Conservation (phyloP, 1,140 invertebrate species). For the roundworm (Caenorhabditis elegans) region DNA sequence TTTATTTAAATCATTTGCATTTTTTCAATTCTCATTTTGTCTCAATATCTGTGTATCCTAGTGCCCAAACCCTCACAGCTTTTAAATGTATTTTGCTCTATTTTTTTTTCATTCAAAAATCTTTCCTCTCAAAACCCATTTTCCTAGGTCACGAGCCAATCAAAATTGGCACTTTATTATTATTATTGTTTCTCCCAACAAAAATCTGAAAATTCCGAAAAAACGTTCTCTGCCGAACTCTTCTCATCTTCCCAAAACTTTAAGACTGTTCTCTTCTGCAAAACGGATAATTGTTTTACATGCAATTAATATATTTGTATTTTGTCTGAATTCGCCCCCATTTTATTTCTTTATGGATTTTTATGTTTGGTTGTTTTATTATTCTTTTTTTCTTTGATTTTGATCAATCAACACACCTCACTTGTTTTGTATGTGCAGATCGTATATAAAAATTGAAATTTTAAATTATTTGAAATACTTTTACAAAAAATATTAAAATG, state of each 20-base stretch:
- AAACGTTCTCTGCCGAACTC: not conserved
- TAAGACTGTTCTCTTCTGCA: slow-evolving; percentile 25
- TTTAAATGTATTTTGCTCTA: not conserved
- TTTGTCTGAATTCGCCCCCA: not conserved
- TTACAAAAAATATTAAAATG: too few relatives aligned
- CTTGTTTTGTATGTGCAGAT: slow-evolving; percentile 24
- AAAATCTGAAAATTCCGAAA: too few relatives aligned
- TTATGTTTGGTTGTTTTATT: not conserved
- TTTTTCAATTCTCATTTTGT: not conserved
- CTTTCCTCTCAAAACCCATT: not conserved
- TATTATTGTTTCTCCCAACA: too few relatives aligned
- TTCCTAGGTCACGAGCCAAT: not conserved
- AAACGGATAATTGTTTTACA: slow-evolving; percentile 31
- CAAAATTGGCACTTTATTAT: too few relatives aligned
- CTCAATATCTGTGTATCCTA: not conserved
- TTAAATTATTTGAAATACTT: too few relatives aligned
- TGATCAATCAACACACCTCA: too few relatives aligned
- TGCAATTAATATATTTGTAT: slow-evolving; percentile 31
- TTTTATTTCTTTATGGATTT: not conserved
- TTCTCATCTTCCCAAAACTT: slow-evolving; percentile 18
- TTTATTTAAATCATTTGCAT: not conserved
- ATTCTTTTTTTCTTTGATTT: not conserved
- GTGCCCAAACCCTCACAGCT: not conserved
- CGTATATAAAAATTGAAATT: not conserved
- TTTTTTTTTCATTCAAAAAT: not conserved